phyloP scores from a whole-genome alignment of 2,797 vertebrate genomes.

The Xenopus petersii region DNA sequence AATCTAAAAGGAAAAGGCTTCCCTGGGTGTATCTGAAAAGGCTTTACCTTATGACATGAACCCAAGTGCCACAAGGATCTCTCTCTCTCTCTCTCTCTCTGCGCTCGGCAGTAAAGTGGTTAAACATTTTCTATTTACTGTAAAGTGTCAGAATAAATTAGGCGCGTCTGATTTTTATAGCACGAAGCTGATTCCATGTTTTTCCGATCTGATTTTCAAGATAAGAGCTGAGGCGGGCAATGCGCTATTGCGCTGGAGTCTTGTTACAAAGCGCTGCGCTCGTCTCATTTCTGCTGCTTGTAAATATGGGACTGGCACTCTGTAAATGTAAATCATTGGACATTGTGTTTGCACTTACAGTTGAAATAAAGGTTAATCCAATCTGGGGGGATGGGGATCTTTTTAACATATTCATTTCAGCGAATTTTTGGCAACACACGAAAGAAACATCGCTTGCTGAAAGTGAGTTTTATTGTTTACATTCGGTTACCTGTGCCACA shows the following conservation, averaged over 20 bases:
- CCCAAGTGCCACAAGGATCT: neutral
- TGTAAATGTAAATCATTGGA: no score
- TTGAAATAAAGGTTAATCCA: no score
- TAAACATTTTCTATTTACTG: slow-evolving; percentile 1
- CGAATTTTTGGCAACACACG: no score
- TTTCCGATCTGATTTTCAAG: neutral
- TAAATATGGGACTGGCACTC: no score
- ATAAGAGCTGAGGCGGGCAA: neutral
- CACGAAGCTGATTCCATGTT: neutral
- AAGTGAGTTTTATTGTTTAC: no score
- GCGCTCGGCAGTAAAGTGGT: neutral
- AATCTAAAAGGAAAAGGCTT: neutral
- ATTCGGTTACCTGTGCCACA: no score
- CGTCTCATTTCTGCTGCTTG: no score
- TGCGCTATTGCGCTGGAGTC: neutral
- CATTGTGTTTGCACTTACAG: no score
- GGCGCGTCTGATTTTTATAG: neutral
- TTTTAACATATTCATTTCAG: no score
- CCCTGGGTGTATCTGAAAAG: neutral
- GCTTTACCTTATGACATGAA: neutral
- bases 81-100: neutral
- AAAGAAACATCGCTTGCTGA: no score
- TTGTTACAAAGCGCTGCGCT: no score
- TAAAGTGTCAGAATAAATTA: slow-evolving; percentile 12
- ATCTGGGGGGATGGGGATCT: no score